A percentile compares a stretch with the other conserved stretches of the same genome.
phyloP scores from a whole-genome alignment of 2,113 vertebrate genomes.

The Zosterops borbonicus region DNA sequence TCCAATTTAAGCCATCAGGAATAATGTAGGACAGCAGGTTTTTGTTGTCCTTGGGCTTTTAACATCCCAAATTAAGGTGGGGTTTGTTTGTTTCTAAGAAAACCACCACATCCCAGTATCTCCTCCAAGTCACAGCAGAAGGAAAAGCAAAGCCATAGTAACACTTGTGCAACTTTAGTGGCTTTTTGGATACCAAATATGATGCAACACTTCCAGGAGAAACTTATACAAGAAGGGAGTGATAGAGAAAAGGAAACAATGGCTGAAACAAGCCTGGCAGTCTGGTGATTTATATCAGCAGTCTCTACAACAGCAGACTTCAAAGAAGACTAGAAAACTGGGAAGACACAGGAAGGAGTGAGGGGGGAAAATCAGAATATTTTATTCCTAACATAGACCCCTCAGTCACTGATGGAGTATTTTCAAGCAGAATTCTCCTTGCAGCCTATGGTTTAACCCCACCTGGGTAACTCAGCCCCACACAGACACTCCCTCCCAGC shows the following conservation, averaged over 20 bases:
- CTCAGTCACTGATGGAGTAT: neutral
- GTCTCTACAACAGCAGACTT: neutral
- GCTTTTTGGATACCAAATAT: neutral
- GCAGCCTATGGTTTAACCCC: neutral
- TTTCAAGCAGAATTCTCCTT: neutral
- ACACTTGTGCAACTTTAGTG: neutral
- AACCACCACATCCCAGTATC: neutral
- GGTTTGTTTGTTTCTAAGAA: neutral
- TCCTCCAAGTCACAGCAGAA: neutral
- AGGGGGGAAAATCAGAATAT: neutral
- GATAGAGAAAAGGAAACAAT: neutral
- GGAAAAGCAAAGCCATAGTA: neutral
- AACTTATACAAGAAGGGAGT: neutral
- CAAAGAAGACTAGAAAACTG: neutral
- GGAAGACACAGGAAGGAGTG: neutral
- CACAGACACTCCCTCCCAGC: neutral
- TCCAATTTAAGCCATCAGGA: neutral
- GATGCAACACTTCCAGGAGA: neutral
- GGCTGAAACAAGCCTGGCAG: neutral
- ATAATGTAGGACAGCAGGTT: neutral
- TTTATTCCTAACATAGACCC: neutral
- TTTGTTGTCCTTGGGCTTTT: neutral
- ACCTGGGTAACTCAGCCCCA: neutral
- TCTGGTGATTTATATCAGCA: neutral
- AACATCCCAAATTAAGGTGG: neutral